phyloP scores from a whole-genome alignment of 2,113 vertebrate species.

The Thalassarche chlororhynchos region DNA sequence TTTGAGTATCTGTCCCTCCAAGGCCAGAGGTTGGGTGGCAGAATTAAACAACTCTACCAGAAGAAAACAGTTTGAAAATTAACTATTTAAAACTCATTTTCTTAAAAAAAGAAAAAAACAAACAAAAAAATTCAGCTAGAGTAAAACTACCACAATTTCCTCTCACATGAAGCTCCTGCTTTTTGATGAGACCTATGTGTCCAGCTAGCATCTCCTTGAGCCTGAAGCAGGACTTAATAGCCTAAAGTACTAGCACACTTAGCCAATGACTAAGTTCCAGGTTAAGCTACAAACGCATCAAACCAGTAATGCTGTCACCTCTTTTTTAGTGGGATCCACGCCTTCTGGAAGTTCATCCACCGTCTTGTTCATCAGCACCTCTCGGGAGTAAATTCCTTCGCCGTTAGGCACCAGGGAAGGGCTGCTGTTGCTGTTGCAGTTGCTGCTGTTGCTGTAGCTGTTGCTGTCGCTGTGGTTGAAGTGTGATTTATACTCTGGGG shows the following conservation, averaged over 20 bases:
- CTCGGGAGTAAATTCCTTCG: constrained; percentile 39
- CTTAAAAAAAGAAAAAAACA: neutral
- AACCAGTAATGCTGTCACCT: constrained; percentile 72
- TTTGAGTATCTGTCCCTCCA: neutral
- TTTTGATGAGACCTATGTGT: neutral
- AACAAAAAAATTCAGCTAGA: neutral
- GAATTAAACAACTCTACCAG: neutral
- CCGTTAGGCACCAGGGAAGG: neutral
- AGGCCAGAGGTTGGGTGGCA: neutral
- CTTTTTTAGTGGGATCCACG: constrained; percentile 82
- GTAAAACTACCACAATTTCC: neutral
- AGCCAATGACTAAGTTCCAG: neutral
- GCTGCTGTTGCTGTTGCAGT: neutral
- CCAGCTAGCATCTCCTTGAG: neutral
- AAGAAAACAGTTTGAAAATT: neutral
- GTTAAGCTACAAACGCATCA: neutral
- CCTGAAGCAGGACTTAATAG: neutral
- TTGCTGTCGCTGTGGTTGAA: neutral
- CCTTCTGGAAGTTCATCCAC: constrained; percentile 80
- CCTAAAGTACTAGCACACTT: neutral
- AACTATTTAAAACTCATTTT: neutral
- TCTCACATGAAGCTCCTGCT: neutral
- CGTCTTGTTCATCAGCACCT: constrained; percentile 73
- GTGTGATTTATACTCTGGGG: constrained; percentile 1
- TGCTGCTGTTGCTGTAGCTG: neutral